Conservation (phyloP, 2,888 invertebrate genomes). For the Meiosimyza platycephala region DNA sequence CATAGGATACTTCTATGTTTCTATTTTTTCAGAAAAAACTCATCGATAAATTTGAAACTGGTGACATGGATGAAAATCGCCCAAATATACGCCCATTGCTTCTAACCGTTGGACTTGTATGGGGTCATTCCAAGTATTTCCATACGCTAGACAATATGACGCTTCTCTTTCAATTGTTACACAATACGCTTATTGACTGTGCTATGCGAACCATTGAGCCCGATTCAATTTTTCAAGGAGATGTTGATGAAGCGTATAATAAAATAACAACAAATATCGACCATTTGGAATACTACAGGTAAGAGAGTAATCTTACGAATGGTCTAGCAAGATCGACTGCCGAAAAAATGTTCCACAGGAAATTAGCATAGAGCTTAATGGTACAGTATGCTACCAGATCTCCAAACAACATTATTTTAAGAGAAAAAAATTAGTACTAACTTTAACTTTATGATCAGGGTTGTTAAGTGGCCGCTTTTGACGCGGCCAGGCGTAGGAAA, state of each 20-base stretch:
- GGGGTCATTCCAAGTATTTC: constrained; percentile 86
- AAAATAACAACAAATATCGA: constrained; percentile 71
- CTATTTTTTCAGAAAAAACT: constrained; percentile 66
- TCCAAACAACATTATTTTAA: not conserved
- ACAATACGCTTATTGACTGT: constrained; percentile 84
- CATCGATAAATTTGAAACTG: constrained; percentile 78
- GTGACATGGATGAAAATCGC: constrained; percentile 76
- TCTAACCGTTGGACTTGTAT: constrained; percentile 84
- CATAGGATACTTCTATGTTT: not conserved
- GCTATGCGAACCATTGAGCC: constrained; percentile 81
- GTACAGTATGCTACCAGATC: too few relatives aligned
- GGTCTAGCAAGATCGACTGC: too few relatives aligned
- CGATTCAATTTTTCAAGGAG: constrained; percentile 85
- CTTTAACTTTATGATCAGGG: too few relatives aligned
- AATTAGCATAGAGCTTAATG: too few relatives aligned
- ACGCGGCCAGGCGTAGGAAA: too few relatives aligned
- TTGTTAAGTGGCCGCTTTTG: too few relatives aligned
- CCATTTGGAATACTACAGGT: constrained; percentile 72
- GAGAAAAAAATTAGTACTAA: not conserved
- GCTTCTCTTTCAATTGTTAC: constrained; percentile 81
- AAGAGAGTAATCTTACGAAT: constrained; percentile 48
- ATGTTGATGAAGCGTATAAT: constrained; percentile 78
- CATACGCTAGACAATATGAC: constrained; percentile 75
- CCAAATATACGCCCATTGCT: constrained; percentile 75
- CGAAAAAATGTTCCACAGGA: too few relatives aligned